Base-by-base conservation (phyloP, 2,113 vertebrate species). In the Sminthopsis crassicaudata region DNA sequence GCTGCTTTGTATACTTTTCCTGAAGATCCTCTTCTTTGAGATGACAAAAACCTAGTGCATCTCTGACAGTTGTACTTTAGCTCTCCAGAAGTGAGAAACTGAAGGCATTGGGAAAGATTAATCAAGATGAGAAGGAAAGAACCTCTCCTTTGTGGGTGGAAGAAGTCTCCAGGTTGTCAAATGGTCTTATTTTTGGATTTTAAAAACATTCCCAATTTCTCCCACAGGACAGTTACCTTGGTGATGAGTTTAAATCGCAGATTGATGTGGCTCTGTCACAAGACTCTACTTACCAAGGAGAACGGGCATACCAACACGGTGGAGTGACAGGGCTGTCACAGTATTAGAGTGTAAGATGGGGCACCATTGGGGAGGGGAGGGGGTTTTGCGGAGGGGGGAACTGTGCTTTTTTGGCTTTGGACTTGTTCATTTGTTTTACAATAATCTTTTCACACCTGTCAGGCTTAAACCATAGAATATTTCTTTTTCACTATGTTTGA, bases 171-270 rank as follows among this genome's bases (percentile, higher is more conserved):
- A 76, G 67, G 36, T 76, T 76, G 67, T 14, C 36, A 76, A 19
- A 76, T 76, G 46, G 48, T 90, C 89, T 50, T 50, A 46, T 14
- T 90, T 46, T 48, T 50, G 46, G 89, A 90, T 90, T 90, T 90
- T 48, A 46, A 90, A 50, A 25, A 26, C 16, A n/a, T 24, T 48
- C n/a, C 9, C 36, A 5, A 46, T 93, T 53, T 94, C 4, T 24
- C 76, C 96, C 98, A 1, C 98, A 99, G 99, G 99, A 99, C 99
- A 99, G 99, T 97, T 99, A 99, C 98, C 99, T 99, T 96, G 99
- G 99, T 19, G 99, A 99, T 96, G 99, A 99, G 98, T 99, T 99
- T 98, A 99, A 99, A 98, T 99, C 99, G 94, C 99, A 99, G 98
- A 99, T 99, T 27, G 99, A 99, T 4, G 99, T 99, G 99, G 99